Conservation (phyloP, 37 sponge, comb jelly and placozoan species). For the Haliclona indistincta region DNA sequence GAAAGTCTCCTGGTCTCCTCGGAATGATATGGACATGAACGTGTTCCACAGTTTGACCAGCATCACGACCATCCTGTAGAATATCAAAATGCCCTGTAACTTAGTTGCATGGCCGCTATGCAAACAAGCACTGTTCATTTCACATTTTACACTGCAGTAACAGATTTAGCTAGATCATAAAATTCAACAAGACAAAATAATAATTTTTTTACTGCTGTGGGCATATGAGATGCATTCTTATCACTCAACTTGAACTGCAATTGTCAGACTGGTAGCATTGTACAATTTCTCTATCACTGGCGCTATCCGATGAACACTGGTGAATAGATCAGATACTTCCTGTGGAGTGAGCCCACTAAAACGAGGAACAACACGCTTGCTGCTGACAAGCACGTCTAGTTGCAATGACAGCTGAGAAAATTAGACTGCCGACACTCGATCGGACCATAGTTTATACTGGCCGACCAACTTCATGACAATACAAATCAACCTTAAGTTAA, state of each 20-base stretch:
- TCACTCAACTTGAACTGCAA: conserved; percentile 55
- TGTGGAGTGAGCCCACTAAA: conserved; percentile 70
- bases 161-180: too few species aligned
- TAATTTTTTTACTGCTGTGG: too few species aligned
- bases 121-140: conserved; percentile 76
- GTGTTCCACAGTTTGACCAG: conserved; percentile 81
- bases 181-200: too few species aligned
- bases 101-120: too few species aligned
- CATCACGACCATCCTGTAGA: conserved; percentile 70
- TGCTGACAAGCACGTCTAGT: conserved; percentile 70
- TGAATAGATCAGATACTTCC: conserved; percentile 75
- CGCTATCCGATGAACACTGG: conserved; percentile 49
- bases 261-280: conserved; percentile 49
- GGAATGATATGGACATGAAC: conserved; percentile 82
- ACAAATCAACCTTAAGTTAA: too few species aligned
- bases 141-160: too few species aligned
- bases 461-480: too few species aligned
- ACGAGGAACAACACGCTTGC: conserved; percentile 44
- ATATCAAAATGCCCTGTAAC: too few species aligned
- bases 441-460: too few species aligned
- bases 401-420: too few species aligned
- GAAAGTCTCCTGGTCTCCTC: conserved; percentile 70
- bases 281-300: conserved; percentile 44
- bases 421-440: too few species aligned
- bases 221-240: too few species aligned